phyloP scores from a whole-genome alignment of 1,140 invertebrate species.

The Ips nitidus region DNA sequence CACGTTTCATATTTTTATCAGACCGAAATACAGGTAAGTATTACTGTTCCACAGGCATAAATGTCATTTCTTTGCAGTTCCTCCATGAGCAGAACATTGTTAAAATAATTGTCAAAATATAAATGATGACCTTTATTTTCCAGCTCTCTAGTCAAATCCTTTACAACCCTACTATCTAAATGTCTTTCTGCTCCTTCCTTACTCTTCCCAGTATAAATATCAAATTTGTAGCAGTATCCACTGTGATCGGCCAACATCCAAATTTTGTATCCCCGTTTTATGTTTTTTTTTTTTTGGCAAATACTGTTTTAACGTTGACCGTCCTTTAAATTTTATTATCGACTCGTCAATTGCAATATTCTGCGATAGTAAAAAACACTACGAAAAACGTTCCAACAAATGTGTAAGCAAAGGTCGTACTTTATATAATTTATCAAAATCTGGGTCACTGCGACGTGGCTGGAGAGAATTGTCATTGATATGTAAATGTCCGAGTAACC shows the following conservation, averaged over 20 bases:
- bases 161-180: constrained; percentile 45
- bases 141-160: constrained; percentile 36
- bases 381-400: neutral
- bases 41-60: constrained; percentile 51
- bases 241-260: constrained; percentile 42
- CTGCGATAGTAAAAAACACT: neutral
- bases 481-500: constrained; percentile 21
- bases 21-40: constrained; percentile 44
- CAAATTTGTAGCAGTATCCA: constrained; percentile 52
- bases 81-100: constrained; percentile 46
- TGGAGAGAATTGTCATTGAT: constrained; percentile 23
- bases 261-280: constrained; percentile 53
- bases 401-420: neutral
- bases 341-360: constrained; percentile 23
- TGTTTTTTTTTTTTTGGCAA: constrained; percentile 50
- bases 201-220: constrained; percentile 51
- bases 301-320: constrained; percentile 20
- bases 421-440: constrained; percentile 43
- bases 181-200: constrained; percentile 38
- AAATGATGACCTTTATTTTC: constrained; percentile 43
- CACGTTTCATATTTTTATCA: constrained; percentile 47
- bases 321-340: constrained; percentile 50
- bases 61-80: constrained; percentile 45
- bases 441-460: constrained; percentile 16
- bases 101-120: constrained; percentile 54